Percentiles rank a stretch among this genome's conserved stretches.
Evolutionary conservation across 2,888 invertebrate genomes (phyloP).

Genomic region (Formica aserva): DNA sequence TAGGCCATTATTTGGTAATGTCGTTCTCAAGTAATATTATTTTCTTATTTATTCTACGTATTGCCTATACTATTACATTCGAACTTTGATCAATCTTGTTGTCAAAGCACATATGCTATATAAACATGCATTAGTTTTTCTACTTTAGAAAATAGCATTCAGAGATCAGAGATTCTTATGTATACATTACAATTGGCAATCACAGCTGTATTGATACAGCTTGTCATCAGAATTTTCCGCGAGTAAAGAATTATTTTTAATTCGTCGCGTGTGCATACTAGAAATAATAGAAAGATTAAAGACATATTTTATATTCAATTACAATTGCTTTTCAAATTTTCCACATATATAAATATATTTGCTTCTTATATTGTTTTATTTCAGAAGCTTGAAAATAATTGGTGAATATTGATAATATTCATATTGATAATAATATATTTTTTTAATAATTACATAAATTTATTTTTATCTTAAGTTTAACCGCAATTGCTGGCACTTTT

Average conservation of each 20-base stretch:
- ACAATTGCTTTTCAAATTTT: neutral
- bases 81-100: neutral
- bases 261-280: neutral
- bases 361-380: neutral
- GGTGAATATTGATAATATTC: neutral
- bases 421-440: too few species aligned
- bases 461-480: too few species aligned
- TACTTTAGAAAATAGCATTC: neutral
- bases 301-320: neutral
- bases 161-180: slow-evolving; percentile 1
- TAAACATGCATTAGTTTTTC: neutral
- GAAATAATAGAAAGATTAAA: slow-evolving; percentile 10
- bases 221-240: neutral
- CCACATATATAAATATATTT: neutral
- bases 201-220: slow-evolving; percentile 38
- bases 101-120: neutral
- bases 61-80: neutral
- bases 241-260: neutral
- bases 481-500: too few species aligned
- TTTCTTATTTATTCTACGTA: neutral
- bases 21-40: neutral
- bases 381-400: neutral
- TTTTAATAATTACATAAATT: too few species aligned
- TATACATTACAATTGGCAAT: neutral
- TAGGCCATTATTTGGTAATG: slow-evolving; percentile 1